Percentiles rank a stretch among this genome's conserved stretches.
Conservation (phyloP, 1,140 invertebrate genomes). For the Glossosoma conforme region DNA sequence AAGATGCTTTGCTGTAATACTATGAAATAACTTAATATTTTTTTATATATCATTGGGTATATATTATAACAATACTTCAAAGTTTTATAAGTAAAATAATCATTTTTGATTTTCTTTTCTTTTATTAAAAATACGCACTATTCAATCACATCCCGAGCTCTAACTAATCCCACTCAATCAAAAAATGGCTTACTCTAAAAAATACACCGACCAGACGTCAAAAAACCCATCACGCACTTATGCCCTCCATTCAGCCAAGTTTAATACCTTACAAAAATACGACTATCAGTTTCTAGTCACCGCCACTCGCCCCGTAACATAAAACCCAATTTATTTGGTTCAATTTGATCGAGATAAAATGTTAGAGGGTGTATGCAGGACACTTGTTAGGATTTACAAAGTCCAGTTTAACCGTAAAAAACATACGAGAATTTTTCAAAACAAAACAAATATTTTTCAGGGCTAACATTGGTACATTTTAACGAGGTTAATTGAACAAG, state of each 20-base stretch:
- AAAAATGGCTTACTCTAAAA: constrained; percentile 1
- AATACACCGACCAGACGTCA: constrained; percentile 6
- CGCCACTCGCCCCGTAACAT: constrained; percentile 12
- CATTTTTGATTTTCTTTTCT: no score
- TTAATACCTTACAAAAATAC: constrained; percentile 23
- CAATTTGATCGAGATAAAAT: constrained; percentile 24
- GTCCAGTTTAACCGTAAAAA: no score
- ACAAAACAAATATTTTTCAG: no score
- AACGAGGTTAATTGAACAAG: no score
- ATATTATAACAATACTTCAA: no score
- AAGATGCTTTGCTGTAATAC: no score
- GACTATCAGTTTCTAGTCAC: constrained; percentile 11
- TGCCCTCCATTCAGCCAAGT: not conserved
- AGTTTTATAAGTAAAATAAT: no score
- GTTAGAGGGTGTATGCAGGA: not conserved
- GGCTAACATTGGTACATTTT: no score
- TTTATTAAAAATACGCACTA: not conserved
- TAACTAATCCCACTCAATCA: constrained; percentile 4
- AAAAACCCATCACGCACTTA: not conserved
- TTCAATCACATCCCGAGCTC: not conserved
- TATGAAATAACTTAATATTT: no score
- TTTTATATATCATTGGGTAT: no score
- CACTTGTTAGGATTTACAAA: constrained; percentile 8
- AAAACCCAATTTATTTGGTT: constrained; percentile 30
- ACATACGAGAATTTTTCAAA: no score